Evolutionary conservation across 2,113 vertebrate genomes (phyloP).

Genomic region (Podarcis raffonei): DNA sequence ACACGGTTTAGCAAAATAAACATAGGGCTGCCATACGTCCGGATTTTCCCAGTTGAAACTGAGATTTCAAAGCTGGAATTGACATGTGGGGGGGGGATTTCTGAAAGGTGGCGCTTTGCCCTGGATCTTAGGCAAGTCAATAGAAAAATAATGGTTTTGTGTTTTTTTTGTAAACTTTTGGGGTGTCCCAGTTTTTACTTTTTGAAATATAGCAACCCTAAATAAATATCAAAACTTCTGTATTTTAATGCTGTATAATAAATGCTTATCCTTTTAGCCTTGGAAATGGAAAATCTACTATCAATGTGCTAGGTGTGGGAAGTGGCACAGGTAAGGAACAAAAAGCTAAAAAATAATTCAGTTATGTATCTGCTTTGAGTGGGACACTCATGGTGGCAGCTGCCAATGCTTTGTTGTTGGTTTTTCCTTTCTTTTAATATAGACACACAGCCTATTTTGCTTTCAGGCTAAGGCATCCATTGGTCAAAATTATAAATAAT

Average conservation of each 20-base stretch:
- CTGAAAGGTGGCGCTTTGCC: no score
- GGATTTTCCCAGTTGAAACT: no score
- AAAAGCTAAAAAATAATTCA: neutral
- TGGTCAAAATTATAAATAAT: neutral
- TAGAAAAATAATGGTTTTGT: neutral
- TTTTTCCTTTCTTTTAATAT: neutral
- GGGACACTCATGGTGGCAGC: rapidly evolving
- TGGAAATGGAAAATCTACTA: conserved; percentile 73
- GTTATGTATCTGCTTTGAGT: neutral
- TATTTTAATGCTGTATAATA: neutral
- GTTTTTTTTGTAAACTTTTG: neutral
- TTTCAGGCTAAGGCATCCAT: neutral
- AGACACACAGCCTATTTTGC: neutral
- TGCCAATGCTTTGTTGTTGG: neutral
- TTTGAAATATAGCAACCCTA: no score
- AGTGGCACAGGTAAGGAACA: conserved; percentile 82
- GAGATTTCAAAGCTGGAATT: no score
- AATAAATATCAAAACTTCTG: rapidly evolving
- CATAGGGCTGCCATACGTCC: neutral
- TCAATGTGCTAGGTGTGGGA: conserved; percentile 86
- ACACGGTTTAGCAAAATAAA: neutral
- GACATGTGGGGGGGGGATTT: no score
- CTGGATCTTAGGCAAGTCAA: no score
- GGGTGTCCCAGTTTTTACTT: no score
- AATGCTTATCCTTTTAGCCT: conserved; percentile 70